Evolutionary conservation across 30 jellyfish, hydroid and myxozoan species (phyloP).

Genomic region (Hydractinia symbiolongicarpus): DNA sequence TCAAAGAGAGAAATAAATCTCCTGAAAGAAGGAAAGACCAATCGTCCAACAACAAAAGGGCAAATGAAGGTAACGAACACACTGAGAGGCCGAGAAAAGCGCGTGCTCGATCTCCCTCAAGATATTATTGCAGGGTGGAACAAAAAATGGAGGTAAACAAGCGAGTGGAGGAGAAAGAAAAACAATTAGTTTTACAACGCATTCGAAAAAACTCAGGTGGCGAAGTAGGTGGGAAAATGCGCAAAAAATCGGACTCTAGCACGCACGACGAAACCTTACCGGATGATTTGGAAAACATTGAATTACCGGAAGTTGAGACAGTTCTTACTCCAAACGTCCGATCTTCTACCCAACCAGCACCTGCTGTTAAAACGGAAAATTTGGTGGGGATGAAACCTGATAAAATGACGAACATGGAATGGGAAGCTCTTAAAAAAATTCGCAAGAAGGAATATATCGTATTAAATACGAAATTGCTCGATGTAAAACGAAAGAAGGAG

Average conservation of each 20-base stretch:
- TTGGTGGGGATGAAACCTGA: conserved; percentile 22
- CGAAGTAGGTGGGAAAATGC: not conserved
- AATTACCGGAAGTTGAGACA: conserved; percentile 6
- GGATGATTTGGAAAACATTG: conserved; percentile 25
- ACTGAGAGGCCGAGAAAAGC: conserved; percentile 28
- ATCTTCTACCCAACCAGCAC: not conserved
- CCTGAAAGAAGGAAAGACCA: not conserved
- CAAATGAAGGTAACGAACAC: conserved; percentile 1
- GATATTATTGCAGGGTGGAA: conserved; percentile 26
- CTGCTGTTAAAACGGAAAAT: not conserved
- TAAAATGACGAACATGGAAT: conserved; percentile 12
- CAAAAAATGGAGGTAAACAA: conserved; percentile 29
- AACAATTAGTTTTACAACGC: conserved; percentile 15
- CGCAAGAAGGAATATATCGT: conserved; percentile 18
- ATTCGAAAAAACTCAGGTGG: conserved; percentile 13
- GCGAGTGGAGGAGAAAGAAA: conserved; percentile 26
- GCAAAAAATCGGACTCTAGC: not conserved
- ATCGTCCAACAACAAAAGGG: not conserved
- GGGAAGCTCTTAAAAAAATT: conserved; percentile 22
- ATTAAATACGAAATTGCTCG: not conserved
- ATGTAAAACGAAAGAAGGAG: conserved; percentile 6
- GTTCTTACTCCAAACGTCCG: not conserved
- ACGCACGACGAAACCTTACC: not conserved
- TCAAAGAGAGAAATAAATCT: not conserved
- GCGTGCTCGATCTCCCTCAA: conserved; percentile 33